Conservation (phyloP, 92 coral and sea anemone species). For the Pocillopora meandrina region DNA sequence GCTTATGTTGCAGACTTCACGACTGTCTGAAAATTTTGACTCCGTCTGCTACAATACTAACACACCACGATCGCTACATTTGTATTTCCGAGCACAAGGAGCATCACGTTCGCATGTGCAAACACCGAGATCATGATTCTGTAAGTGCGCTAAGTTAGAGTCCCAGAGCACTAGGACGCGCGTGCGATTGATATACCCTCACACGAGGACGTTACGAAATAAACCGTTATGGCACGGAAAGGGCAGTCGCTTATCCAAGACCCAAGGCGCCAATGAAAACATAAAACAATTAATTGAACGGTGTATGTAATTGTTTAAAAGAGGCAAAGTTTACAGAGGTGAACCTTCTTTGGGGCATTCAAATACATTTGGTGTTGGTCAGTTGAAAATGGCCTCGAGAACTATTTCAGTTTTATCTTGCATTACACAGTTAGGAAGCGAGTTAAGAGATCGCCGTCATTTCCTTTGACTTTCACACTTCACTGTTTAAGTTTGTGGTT, state of each 20-base stretch:
- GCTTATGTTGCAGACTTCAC: not conserved
- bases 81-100: not conserved
- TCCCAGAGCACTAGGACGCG: not conserved
- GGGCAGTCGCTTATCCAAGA: not conserved
- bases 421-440: not conserved
- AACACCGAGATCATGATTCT: not conserved
- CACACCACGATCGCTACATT: not conserved
- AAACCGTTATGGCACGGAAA: slow-evolving; percentile 10
- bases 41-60: slow-evolving; percentile 7
- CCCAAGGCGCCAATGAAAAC: not conserved
- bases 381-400: not conserved
- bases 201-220: not conserved
- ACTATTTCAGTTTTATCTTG: not conserved
- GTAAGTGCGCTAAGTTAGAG: not conserved
- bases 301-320: slow-evolving; percentile 13
- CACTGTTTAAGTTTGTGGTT: slow-evolving; percentile 7
- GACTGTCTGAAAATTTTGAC: slow-evolving; percentile 22
- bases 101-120: not conserved
- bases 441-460: not conserved
- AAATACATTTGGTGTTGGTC: not conserved
- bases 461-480: slow-evolving; percentile 4
- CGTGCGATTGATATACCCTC: not conserved
- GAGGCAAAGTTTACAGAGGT: slow-evolving; percentile 16
- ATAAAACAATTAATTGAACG: not conserved
- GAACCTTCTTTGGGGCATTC: not conserved